Evolutionary conservation across 2,113 vertebrate species (phyloP), one percentile per base, ranked within the genome.

Genomic region (Dryoscopus gambensis): DNA sequence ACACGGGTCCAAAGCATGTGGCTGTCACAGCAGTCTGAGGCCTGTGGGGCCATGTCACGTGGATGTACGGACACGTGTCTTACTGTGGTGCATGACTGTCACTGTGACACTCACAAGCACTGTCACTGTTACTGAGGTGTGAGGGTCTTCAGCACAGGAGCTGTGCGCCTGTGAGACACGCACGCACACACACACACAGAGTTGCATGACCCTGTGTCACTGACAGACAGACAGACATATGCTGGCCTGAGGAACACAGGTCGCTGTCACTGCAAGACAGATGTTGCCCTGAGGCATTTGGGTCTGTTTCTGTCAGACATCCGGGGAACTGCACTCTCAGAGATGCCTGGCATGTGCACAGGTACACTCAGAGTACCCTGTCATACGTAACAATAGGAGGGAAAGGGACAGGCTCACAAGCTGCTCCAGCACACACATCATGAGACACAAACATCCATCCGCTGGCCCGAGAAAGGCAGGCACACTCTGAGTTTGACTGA

Each of bases 21-120:
- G 49, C 35, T 53, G 57, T 40, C 39, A 11, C 1, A 1, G 52
- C 0, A 0, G 42, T 13, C 67, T 59, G 25, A 81, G 77, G 53
- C 33, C 44, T 2, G 4, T 8, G 87, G 63, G 68, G 49, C 64
- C 0, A 1, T 37, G 56, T 35, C 88, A 46, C 0, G 0, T 6
- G 7, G 37, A 37, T 5, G 1, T 25, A 7, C 0, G 0, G 62
- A 39, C 42, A 15, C 0, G 0, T 39, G 15, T 10, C 0, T 0
- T 44, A 7, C 40, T 42, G 46, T 25, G 59, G 49, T 77, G n/a
- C 2, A 0, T 52, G 77, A 16, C 80, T 73, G 37, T 52, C 60
- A 6, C 47, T 20, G 56, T 27, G 59, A 33, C 40, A 31, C 4
- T 6, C 44, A 18, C 0, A 4, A 44, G 50, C 37, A 3, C 15